Conservation (phyloP, 2,797 vertebrate genomes). For the Pseudochirops cupreus region DNA sequence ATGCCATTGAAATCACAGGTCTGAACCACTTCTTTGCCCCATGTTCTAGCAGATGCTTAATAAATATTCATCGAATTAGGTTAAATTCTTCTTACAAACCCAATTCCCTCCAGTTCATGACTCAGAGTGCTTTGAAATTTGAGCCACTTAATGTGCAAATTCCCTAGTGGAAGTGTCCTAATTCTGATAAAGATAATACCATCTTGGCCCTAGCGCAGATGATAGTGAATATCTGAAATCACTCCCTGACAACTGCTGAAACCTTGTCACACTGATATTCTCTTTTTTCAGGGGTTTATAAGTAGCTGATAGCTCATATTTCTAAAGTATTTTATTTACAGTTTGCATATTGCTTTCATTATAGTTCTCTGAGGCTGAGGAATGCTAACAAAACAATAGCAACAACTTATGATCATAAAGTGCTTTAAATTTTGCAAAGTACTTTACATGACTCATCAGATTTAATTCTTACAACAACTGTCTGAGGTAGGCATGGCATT, state of each 20-base stretch:
- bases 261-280: background rate
- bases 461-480: background rate
- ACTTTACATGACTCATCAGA: background rate
- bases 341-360: background rate
- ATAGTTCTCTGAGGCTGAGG: background rate
- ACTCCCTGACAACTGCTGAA: background rate
- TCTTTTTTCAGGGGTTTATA: background rate
- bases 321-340: background rate
- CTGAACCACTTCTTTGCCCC: background rate
- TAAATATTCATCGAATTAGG: background rate
- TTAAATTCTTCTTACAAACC: background rate
- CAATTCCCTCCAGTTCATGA: conserved; percentile 8
- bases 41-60: background rate
- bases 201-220: conserved; percentile 26
- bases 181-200: conserved; percentile 57
- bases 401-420: background rate
- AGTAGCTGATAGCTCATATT: background rate
- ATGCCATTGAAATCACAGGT: background rate
- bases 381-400: background rate
- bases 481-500: background rate
- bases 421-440: background rate
- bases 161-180: conserved; percentile 32
- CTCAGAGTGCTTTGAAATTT: conserved; percentile 51
- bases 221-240: conserved; percentile 17
- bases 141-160: conserved; percentile 38